Evolutionary conservation across 2,797 vertebrate genomes (phyloP).

Genomic region (Mormyrops boulengeri): DNA sequence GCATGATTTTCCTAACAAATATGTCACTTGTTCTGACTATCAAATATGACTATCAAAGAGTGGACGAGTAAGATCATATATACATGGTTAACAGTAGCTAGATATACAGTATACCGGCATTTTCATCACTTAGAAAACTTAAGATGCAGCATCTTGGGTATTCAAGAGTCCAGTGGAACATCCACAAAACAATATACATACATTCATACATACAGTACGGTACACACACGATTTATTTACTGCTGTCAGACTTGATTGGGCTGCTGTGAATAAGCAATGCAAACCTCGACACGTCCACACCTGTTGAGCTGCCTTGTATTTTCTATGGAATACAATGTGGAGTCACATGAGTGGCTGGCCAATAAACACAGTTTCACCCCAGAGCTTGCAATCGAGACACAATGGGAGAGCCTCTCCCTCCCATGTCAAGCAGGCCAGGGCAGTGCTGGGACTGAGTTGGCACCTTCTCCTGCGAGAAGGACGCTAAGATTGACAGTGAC

Average conservation of each 20-base stretch:
- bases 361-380: constrained; percentile 12
- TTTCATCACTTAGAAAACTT: constrained; percentile 36
- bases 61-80: constrained; percentile 27
- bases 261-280: neutral
- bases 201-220: constrained; percentile 16
- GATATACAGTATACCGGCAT: constrained; percentile 43
- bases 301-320: constrained; percentile 14
- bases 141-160: constrained; percentile 39
- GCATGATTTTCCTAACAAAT: neutral
- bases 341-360: neutral
- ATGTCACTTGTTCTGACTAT: neutral
- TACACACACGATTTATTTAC: neutral
- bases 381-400: neutral
- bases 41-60: constrained; percentile 10
- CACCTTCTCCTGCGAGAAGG: neutral
- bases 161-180: constrained; percentile 32
- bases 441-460: neutral
- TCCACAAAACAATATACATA: constrained; percentile 14
- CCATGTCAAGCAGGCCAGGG: neutral
- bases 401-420: neutral
- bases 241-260: neutral
- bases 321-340: neutral
- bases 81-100: constrained; percentile 34
- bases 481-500: neutral
- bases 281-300: neutral